These are phyloP conservation scores for Fregetta grallaria DNA, from an alignment of 2,113 vertebrate genomes.

Conservation along the genomic window DNA sequence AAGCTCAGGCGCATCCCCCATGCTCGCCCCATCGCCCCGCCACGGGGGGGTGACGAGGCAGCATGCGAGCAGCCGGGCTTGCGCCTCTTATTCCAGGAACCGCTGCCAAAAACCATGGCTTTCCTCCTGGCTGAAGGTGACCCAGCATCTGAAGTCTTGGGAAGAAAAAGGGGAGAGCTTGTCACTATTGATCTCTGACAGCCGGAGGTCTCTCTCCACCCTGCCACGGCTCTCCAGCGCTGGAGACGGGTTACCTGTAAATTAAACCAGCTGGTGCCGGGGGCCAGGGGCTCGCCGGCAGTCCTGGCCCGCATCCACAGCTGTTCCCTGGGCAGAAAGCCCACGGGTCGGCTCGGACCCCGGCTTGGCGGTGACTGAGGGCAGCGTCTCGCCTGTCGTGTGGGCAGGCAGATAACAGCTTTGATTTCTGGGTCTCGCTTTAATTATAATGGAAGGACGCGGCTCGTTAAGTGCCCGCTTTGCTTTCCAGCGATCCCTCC, in stretches of 20 bases:
- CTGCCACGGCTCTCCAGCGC: fast-evolving
- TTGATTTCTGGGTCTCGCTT: conserved; percentile 43
- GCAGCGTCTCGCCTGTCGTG: not conserved
- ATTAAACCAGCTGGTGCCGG: not conserved
- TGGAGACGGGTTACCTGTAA: not conserved
- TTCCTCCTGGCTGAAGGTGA: conserved; percentile 22
- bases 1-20: not conserved
- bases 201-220: not conserved
- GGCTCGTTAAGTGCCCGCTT: conserved; percentile 42
- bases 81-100: not conserved
- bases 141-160: not conserved
- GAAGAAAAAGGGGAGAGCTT: not conserved
- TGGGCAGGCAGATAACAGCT: conserved; percentile 24
- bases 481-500: conserved; percentile 38
- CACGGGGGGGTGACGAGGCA: fast-evolving
- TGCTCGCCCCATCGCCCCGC: not conserved
- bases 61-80: not conserved
- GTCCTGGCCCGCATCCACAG: not conserved
- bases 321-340: not conserved
- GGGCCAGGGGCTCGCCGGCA: not conserved
- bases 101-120: not conserved
- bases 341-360: not conserved
- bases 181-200: not conserved
- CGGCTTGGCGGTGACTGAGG: not conserved
- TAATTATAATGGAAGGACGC: conserved; percentile 46